Conservation (phyloP, 2,797 vertebrate genomes). For the Pseudochirops cupreus region DNA sequence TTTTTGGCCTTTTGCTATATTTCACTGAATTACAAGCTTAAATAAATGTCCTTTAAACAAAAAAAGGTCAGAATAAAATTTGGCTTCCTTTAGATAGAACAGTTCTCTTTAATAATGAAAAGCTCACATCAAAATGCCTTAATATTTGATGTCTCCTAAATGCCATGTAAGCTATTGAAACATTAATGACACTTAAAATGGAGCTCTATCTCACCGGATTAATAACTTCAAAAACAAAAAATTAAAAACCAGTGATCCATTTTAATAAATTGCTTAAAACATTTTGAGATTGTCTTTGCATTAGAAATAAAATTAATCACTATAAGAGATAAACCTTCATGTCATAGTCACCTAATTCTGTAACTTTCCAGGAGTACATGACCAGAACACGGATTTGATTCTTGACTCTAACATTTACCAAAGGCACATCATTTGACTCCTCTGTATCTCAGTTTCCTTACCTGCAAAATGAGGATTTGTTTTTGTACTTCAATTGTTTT, state of each 20-base stretch:
- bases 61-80: not conserved
- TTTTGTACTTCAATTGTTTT: no score
- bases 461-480: no score
- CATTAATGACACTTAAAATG: not conserved
- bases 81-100: not conserved
- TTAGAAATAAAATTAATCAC: not conserved
- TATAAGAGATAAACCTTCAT: not conserved
- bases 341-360: not conserved
- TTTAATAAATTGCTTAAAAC: slow-evolving; percentile 3
- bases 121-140: not conserved
- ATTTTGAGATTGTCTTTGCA: not conserved
- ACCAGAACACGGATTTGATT: no score
- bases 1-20: not conserved
- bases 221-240: not conserved
- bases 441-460: no score
- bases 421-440: no score
- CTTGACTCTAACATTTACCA: no score
- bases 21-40: not conserved
- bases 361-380: not conserved
- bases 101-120: slow-evolving; percentile 24
- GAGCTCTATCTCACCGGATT: not conserved
- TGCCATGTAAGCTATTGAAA: not conserved
- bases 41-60: slow-evolving; percentile 7
- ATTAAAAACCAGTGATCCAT: not conserved
- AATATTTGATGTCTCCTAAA: not conserved